phyloP scores from a whole-genome alignment of 1,140 invertebrate genomes.

The Olivierus martensii region DNA sequence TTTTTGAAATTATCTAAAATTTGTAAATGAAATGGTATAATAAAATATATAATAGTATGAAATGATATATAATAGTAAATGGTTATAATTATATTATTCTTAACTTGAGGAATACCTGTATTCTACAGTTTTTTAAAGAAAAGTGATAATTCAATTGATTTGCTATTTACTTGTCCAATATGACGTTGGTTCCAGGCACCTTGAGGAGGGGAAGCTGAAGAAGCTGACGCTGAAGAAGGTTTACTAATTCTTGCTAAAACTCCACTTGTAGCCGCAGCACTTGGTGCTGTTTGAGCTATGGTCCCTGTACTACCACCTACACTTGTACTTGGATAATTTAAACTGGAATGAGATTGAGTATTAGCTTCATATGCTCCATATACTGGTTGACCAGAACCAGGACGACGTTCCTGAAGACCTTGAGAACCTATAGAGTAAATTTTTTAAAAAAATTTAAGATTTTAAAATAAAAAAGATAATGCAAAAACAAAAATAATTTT shows the following conservation, averaged over 20 bases:
- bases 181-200: slow-evolving; percentile 20
- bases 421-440: slow-evolving; percentile 7
- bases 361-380: slow-evolving; percentile 52
- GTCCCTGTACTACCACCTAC: slow-evolving; percentile 48
- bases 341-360: slow-evolving; percentile 30
- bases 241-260: slow-evolving; percentile 19
- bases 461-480: not conserved
- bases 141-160: too few relatives aligned
- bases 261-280: slow-evolving; percentile 28
- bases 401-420: slow-evolving; percentile 23
- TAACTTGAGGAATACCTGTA: too few relatives aligned
- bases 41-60: too few relatives aligned
- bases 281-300: slow-evolving; percentile 39
- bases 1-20: too few relatives aligned
- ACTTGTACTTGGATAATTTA: slow-evolving; percentile 49
- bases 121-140: too few relatives aligned
- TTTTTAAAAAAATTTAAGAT: not conserved
- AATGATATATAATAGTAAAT: too few relatives aligned
- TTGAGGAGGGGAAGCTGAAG: slow-evolving; percentile 18
- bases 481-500: not conserved
- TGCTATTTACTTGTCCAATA: slow-evolving; percentile 18
- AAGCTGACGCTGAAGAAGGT: slow-evolving; percentile 15
- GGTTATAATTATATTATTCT: too few relatives aligned
- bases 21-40: too few relatives aligned
- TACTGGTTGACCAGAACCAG: slow-evolving; percentile 51